A percentile compares a stretch with the other conserved stretches of the same genome.
Evolutionary conservation across 2,797 vertebrate species (phyloP).

Genomic region (Catharus ustulatus): DNA sequence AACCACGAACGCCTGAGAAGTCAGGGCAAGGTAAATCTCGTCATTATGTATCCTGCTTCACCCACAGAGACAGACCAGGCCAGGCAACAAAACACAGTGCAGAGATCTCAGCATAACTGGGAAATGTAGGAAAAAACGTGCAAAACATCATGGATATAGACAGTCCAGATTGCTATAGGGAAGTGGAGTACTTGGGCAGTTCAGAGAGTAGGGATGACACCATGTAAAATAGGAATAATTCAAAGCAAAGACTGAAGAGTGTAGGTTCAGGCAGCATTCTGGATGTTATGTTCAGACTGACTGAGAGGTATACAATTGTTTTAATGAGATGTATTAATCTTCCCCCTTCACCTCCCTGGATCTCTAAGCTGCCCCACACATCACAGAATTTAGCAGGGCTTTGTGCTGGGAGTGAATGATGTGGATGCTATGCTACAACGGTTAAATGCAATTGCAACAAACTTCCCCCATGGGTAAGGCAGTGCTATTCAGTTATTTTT

Average conservation of each 20-base stretch:
- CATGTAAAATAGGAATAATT: neutral
- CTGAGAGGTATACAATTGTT: neutral
- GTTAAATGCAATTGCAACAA: neutral
- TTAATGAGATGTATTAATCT: slow-evolving; percentile 17
- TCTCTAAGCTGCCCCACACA: slow-evolving; percentile 5
- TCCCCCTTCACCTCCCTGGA: neutral
- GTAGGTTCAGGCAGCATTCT: neutral
- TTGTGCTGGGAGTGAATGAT: neutral
- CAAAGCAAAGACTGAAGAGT: neutral
- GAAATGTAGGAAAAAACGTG: neutral
- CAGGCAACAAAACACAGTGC: neutral
- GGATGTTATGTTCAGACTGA: neutral
- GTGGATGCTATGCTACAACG: neutral
- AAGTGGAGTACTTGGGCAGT: neutral
- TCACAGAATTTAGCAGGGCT: neutral
- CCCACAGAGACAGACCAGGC: neutral
- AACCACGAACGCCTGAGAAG: neutral
- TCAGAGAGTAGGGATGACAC: neutral
- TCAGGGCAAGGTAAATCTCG: neutral
- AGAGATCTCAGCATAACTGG: neutral
- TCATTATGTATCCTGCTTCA: neutral
- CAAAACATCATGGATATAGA: neutral
- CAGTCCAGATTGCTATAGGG: neutral
- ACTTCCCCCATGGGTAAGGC: neutral
- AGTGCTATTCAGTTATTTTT: slow-evolving; percentile 13